Conservation (phyloP, 2,113 vertebrate genomes). For the Lutjanus erythropterus region DNA sequence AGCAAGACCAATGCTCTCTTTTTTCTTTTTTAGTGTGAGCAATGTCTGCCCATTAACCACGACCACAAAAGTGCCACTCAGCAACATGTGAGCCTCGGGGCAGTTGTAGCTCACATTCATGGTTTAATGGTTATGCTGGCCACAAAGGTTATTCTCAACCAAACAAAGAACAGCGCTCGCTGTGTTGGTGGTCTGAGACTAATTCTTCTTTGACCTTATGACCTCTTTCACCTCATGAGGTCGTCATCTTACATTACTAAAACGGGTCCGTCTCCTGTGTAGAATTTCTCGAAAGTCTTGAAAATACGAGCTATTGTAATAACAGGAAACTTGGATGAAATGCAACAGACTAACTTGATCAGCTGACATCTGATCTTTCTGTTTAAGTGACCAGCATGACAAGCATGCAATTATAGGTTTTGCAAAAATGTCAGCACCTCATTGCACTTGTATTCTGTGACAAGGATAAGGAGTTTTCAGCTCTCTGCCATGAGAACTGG, state of each 20-base stretch:
- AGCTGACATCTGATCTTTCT: slow-evolving; percentile 27
- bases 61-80: slow-evolving; percentile 74
- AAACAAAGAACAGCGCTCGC: slow-evolving; percentile 54
- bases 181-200: slow-evolving; percentile 50
- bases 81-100: slow-evolving; percentile 62
- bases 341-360: slow-evolving; percentile 4
- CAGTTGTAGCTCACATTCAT: slow-evolving; percentile 50
- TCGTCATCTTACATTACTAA: slow-evolving; percentile 17
- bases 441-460: slow-evolving; percentile 23
- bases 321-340: slow-evolving; percentile 20
- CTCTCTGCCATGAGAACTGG: neutral
- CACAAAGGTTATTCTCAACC: slow-evolving; percentile 45
- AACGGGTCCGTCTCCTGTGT: neutral
- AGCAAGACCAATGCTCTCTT: slow-evolving; percentile 44
- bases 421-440: slow-evolving; percentile 46
- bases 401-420: slow-evolving; percentile 36
- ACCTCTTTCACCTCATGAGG: slow-evolving; percentile 22
- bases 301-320: neutral
- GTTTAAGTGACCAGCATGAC: slow-evolving; percentile 12
- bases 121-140: slow-evolving; percentile 53
- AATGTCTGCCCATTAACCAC: slow-evolving; percentile 55
- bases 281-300: slow-evolving; percentile 2
- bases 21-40: slow-evolving; percentile 9
- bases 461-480: neutral
- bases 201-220: slow-evolving; percentile 33